Evolutionary conservation across 1,140 invertebrate genomes (phyloP).

Genomic region (fruit fly (Drosophila melanogaster)): Release_6_plus_ISO1_MT NT_033779.5:16489001-16489500

Average conservation of each 20-base stretch:
- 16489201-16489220: background rate
- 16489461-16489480: background rate
- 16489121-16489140: background rate
- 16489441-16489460: background rate
- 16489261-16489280: background rate
- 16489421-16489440: background rate
- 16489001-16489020: background rate
- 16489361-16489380: background rate
- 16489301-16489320: background rate
- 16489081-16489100: constrained; percentile 1
- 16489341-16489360: background rate
- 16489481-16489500: background rate
- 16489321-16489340: background rate
- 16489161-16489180: background rate
- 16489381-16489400: background rate
- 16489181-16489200: background rate
- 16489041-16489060: background rate
- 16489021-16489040: background rate
- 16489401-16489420: background rate
- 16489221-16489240: background rate
- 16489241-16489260: background rate
- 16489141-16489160: background rate
- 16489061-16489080: background rate
- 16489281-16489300: background rate
- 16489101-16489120: background rate